Evolutionary conservation across 2,797 vertebrate genomes (phyloP).

Genomic region (Euthynnus affinis): DNA sequence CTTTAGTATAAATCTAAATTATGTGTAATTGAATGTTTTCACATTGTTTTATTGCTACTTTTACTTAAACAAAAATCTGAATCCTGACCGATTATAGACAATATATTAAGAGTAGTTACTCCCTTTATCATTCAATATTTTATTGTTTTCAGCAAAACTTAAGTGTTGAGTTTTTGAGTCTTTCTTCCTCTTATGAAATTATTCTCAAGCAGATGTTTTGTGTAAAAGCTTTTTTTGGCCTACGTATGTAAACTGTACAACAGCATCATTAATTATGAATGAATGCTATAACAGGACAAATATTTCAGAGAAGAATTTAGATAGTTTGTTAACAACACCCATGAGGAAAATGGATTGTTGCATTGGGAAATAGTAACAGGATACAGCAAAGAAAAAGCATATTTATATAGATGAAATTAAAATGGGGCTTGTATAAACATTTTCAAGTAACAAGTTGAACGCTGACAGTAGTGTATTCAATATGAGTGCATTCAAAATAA

Average conservation of each 20-base stretch:
- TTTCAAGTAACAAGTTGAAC: background rate
- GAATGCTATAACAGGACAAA: background rate
- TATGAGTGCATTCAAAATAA: background rate
- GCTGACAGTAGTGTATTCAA: background rate
- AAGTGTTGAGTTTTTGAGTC: background rate
- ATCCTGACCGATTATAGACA: background rate
- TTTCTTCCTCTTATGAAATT: background rate
- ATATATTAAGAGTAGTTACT: background rate
- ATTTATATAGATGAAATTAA: background rate
- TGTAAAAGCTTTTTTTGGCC: background rate
- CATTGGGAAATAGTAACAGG: background rate
- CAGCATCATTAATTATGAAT: background rate
- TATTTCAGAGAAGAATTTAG: background rate
- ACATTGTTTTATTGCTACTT: background rate
- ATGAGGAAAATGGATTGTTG: background rate
- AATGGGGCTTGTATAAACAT: conserved; percentile 9
- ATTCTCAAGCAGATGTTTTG: background rate
- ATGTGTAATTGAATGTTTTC: background rate
- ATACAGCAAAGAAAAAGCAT: background rate
- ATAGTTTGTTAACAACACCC: background rate
- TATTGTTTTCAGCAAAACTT: background rate
- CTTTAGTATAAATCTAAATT: background rate
- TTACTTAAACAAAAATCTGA: background rate
- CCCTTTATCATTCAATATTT: background rate
- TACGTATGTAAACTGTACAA: background rate